A percentile compares a stretch with the other conserved stretches of the same genome.
These are phyloP conservation scores for Rhamnusium bicolor DNA, from an alignment of 2,888 invertebrate genomes.

Conservation along the genomic window DNA sequence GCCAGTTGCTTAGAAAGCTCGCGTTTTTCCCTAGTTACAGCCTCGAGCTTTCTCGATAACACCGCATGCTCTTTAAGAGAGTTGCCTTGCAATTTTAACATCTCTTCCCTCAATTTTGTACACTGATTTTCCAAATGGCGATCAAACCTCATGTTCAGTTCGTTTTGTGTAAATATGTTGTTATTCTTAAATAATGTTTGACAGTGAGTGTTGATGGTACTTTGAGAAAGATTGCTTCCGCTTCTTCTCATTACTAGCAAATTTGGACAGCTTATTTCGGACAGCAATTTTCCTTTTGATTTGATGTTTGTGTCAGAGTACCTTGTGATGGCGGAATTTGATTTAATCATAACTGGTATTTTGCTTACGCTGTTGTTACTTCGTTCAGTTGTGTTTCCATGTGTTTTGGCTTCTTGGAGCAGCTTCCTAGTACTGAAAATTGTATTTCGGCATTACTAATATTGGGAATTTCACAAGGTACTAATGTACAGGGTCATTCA, in stretches of 20 bases:
- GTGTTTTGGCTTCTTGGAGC: background rate
- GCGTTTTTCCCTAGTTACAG: constrained; percentile 60
- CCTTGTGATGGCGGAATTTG: constrained; percentile 21
- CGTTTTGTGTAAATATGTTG: constrained; percentile 31
- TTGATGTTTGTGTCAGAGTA: constrained; percentile 48
- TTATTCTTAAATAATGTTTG: constrained; percentile 51
- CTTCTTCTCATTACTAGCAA: constrained; percentile 41
- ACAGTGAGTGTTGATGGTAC: constrained; percentile 40
- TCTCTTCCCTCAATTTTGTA: constrained; percentile 60
- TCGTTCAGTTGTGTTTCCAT: constrained; percentile 6
- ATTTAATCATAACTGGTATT: constrained; percentile 53
- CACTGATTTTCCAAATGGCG: constrained; percentile 50
- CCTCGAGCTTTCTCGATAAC: constrained; percentile 62
- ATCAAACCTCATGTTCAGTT: constrained; percentile 18
- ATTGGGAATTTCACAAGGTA: no score
- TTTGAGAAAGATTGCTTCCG: constrained; percentile 46
- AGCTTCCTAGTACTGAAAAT: constrained; percentile 10
- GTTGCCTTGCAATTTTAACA: constrained; percentile 58
- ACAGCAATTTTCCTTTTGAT: constrained; percentile 33
- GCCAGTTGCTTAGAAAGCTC: constrained; percentile 60
- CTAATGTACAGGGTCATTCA: no score
- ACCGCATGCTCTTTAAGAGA: constrained; percentile 62
- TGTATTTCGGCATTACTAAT: no score
- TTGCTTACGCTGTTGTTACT: constrained; percentile 41
- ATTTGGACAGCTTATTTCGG: constrained; percentile 53